These are phyloP conservation scores for Zapornia atra DNA, from an alignment of 2,113 vertebrate species.

Conservation along the genomic window DNA sequence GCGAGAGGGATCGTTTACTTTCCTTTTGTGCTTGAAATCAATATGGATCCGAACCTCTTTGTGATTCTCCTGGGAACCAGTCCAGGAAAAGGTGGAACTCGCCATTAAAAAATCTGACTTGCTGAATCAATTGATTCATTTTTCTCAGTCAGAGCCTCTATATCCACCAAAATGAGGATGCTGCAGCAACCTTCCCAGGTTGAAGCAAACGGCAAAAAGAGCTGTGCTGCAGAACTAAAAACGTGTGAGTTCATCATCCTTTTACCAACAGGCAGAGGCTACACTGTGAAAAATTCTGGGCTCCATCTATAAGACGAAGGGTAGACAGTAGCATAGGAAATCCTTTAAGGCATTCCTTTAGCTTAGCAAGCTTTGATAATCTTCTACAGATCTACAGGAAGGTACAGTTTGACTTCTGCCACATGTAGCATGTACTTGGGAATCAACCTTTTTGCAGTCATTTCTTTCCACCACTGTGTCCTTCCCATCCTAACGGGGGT, in stretches of 20 bases:
- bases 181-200: background rate
- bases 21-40: no score
- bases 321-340: background rate
- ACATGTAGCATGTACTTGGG: fast-evolving
- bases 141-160: background rate
- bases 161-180: background rate
- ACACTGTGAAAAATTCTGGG: background rate
- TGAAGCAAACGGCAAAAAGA: background rate
- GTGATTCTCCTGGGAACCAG: background rate
- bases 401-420: background rate
- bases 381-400: background rate
- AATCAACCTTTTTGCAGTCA: background rate
- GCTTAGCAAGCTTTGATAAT: background rate
- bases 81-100: background rate
- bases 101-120: background rate
- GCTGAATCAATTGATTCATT: background rate
- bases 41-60: background rate
- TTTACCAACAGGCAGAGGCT: background rate
- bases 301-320: background rate
- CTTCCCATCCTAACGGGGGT: background rate
- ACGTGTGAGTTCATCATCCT: background rate
- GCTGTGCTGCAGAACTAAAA: fast-evolving
- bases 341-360: background rate
- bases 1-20: no score
- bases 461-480: background rate